Evolutionary conservation across 2,888 invertebrate species (phyloP).

Genomic region (Julus scandinavius): DNA sequence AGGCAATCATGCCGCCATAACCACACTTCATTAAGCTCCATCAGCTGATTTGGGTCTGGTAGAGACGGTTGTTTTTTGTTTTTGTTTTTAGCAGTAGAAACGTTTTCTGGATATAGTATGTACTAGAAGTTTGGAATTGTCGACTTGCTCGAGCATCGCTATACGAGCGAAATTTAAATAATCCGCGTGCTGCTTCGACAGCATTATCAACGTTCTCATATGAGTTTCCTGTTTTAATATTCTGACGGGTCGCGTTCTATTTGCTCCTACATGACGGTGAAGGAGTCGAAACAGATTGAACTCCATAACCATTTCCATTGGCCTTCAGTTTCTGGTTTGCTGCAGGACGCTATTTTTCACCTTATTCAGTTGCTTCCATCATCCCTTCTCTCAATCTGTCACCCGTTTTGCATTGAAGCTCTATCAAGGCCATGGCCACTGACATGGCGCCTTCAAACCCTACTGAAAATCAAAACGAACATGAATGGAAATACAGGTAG

Average conservation of each 20-base stretch:
- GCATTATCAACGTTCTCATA: neutral
- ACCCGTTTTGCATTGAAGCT: neutral
- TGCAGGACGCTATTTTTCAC: neutral
- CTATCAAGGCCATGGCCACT: conserved; percentile 46
- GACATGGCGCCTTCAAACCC: conserved; percentile 2
- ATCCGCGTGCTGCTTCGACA: neutral
- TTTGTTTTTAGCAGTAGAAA: neutral
- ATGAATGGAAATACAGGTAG: conserved; percentile 42
- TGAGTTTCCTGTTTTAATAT: neutral
- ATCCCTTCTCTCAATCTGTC: neutral
- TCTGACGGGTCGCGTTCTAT: neutral
- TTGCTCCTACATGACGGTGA: conserved; percentile 41
- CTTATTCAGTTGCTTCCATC: neutral
- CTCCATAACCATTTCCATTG: neutral
- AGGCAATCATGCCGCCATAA: conserved; percentile 17
- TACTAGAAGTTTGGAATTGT: too few species aligned
- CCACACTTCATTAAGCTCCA: neutral
- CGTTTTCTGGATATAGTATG: neutral
- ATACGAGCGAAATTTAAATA: conserved; percentile 7
- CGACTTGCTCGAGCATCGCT: neutral
- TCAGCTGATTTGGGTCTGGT: neutral
- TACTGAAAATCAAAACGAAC: conserved; percentile 42
- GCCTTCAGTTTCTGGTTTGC: neutral
- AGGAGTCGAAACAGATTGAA: neutral
- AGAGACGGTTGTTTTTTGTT: neutral